phyloP scores from a whole-genome alignment of 53 echinoderm and acorn worm genomes.

The Actinopyga echinites region DNA sequence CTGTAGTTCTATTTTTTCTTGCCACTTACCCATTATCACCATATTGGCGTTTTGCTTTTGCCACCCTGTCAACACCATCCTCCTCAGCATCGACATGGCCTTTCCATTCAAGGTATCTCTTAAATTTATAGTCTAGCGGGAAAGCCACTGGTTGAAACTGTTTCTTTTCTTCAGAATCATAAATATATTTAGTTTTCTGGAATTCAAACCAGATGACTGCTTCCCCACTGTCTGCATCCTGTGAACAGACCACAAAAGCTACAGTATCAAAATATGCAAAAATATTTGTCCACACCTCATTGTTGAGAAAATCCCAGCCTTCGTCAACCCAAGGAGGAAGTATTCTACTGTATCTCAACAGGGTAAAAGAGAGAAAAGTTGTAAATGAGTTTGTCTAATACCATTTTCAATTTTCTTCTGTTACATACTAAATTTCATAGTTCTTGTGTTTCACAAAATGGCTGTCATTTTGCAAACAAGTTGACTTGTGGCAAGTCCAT shows the following conservation, averaged over 20 bases:
- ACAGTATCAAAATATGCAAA: too few relatives aligned
- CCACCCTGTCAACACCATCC: slow-evolving; percentile 24
- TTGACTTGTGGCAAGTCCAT: too few relatives aligned
- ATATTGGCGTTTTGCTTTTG: slow-evolving; percentile 62
- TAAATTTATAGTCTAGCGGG: slow-evolving; percentile 69
- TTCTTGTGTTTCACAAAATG: too few relatives aligned
- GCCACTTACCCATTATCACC: slow-evolving; percentile 89
- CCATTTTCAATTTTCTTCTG: too few relatives aligned
- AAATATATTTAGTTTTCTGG: slow-evolving; percentile 95
- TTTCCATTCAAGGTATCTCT: slow-evolving; percentile 82
- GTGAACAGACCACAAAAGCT: not conserved
- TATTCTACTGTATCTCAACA: too few relatives aligned
- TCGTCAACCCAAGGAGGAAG: too few relatives aligned
- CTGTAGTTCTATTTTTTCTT: not conserved
- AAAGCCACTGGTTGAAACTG: slow-evolving; percentile 80
- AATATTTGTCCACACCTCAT: too few relatives aligned
- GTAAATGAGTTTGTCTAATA: too few relatives aligned
- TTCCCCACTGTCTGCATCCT: slow-evolving; percentile 51
- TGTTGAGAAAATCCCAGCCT: too few relatives aligned
- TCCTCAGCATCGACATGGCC: slow-evolving; percentile 80
- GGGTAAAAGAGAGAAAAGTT: too few relatives aligned
- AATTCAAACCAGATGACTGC: slow-evolving; percentile 82
- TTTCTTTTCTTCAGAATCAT: slow-evolving; percentile 97
- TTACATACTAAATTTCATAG: too few relatives aligned
- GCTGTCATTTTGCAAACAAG: too few relatives aligned